Evolutionary conservation across 1,140 invertebrate genomes (phyloP), one percentile per base, ranked within the genome.

Genomic region (Aphis gossypii): DNA sequence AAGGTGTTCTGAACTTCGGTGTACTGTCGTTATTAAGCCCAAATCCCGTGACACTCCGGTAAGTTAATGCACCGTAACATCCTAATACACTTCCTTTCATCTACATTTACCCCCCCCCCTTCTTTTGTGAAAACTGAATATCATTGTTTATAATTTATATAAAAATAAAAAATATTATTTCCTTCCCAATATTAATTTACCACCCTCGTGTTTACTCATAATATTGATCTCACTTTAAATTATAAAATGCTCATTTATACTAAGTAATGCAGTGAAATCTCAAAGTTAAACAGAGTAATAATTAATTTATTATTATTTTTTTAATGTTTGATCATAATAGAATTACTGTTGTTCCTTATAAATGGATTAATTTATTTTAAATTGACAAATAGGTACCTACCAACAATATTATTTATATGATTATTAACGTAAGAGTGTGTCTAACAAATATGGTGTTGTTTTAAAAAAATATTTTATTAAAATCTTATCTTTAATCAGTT

Each of bases 11-110:
- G 83, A 94, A 92, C 82, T 93, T n/a, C 11, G 25, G 41, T 84
- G n/a, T n/a, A 87, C 44, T 48, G 82, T 86, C 35, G 92, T 93
- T 93, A 93, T 83, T 84, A 41, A 25, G n/a, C 18, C 38, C 38
- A 93, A 38, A 86, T 4, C 48, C 82, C 82, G 82, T 93, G 56
- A 92, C 90, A 94, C 46, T 86, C 60, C 11, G 35, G 46, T 76
- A 88, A 94, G 41, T 84, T 35, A 86, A 94, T 23, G 92, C 86
- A 93, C 25, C 68, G 56, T 51, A 91, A 82, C 84, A 76, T 89
- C 54, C 46, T 41, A 76, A 56, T 38, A 44, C 25, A 90, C 60
- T 90, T 76, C 76, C 76, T 76, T 44, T 84, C 44, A 38, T 86
- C 68, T 68, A 14, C 25, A 93, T 25, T 35, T 41, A 35, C 48